Evolutionary conservation across 1,140 invertebrate genomes (phyloP).

Genomic region (Drosophila burlai): DNA sequence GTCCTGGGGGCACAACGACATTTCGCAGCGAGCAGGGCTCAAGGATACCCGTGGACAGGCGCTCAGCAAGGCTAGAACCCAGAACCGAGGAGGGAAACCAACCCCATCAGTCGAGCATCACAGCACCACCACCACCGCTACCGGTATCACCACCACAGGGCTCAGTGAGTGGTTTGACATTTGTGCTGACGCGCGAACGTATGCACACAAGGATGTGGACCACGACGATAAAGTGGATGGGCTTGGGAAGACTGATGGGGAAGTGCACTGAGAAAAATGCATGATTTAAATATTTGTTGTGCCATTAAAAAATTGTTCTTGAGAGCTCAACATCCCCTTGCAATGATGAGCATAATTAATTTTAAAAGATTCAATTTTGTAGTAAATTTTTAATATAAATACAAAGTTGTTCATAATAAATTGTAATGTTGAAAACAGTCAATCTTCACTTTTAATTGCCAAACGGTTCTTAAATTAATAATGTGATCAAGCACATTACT

Average conservation of each 20-base stretch:
- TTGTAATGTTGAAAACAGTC: neutral
- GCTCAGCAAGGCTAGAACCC: constrained; percentile 56
- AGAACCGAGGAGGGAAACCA: constrained; percentile 41
- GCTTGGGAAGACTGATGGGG: constrained; percentile 19
- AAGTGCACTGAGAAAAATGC: constrained; percentile 16
- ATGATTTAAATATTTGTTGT: constrained; percentile 3
- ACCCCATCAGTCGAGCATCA: constrained; percentile 35
- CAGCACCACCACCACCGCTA: neutral
- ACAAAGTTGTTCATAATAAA: too few relatives aligned
- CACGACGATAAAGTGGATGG: constrained; percentile 26
- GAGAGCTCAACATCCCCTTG: too few relatives aligned
- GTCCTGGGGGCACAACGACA: constrained; percentile 58
- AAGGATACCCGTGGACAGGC: constrained; percentile 70
- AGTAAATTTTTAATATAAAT: too few relatives aligned
- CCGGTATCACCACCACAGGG: constrained; percentile 43
- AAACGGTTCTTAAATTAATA: neutral
- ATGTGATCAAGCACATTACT: neutral
- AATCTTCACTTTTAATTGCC: neutral
- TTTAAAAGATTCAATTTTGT: neutral
- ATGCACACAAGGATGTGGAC: constrained; percentile 69
- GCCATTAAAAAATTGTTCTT: too few relatives aligned
- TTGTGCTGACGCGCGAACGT: constrained; percentile 83
- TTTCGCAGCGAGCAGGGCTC: constrained; percentile 43
- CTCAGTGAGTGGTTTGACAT: constrained; percentile 80
- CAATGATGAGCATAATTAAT: neutral